Percentiles rank a stretch among this genome's conserved stretches.
phyloP scores from a whole-genome alignment of 2,113 vertebrate species.

The Aplodontia rufa region DNA sequence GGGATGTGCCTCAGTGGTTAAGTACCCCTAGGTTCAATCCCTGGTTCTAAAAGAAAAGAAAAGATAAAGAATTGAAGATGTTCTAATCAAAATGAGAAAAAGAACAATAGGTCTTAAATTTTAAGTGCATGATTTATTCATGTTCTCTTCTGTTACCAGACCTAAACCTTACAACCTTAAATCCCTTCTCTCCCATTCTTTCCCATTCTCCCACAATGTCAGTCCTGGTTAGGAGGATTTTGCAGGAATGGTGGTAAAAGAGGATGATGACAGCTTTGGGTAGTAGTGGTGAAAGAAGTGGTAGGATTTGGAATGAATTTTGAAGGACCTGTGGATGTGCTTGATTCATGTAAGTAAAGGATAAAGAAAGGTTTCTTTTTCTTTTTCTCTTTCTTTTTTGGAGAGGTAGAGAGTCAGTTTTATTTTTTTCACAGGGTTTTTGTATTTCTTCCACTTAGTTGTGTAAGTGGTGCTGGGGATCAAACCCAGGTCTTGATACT shows the following conservation, averaged over 20 bases:
- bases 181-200: not conserved
- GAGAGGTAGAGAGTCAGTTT: no score
- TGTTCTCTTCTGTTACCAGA: not conserved
- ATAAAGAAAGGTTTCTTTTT: no score
- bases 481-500: no score
- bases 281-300: not conserved
- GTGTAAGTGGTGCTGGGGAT: no score
- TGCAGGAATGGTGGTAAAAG: not conserved
- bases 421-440: no score
- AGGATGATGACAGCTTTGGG: not conserved
- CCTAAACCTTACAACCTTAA: not conserved
- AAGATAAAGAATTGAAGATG: constrained; percentile 19
- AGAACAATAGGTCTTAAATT: constrained; percentile 26
- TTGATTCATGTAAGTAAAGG: not conserved
- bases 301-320: not conserved
- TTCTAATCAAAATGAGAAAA: constrained; percentile 30
- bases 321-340: not conserved
- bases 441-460: no score
- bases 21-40: no score
- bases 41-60: no score
- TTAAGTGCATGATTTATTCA: not conserved
- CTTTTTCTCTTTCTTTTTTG: no score
- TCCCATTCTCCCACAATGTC: not conserved
- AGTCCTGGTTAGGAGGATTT: not conserved
- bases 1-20: no score